These are phyloP conservation scores for Acropora yongei DNA, from an alignment of 64 coral and sea anemone genomes.

Conservation along the genomic window DNA sequence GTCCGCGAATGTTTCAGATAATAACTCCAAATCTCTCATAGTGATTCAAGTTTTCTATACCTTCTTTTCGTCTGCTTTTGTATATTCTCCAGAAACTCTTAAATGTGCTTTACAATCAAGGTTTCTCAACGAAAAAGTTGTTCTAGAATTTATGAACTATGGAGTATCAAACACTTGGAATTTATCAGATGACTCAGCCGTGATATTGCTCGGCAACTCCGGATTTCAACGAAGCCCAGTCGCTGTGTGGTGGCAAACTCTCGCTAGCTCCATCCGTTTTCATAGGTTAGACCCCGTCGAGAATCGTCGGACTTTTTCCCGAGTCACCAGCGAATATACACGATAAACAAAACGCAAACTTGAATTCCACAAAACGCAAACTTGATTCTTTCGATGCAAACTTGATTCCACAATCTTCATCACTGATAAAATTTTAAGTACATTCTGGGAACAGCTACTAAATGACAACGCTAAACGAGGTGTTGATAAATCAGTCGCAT, in stretches of 20 bases:
- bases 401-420: too few species aligned
- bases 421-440: too few species aligned
- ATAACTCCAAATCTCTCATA: neutral
- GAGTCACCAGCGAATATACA: neutral
- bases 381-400: too few species aligned
- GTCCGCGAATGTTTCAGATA: neutral
- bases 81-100: neutral
- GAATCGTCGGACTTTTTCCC: neutral
- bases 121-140: neutral
- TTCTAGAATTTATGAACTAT: constrained; percentile 9
- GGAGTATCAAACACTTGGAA: neutral
- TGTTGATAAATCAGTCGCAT: too few species aligned
- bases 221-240: too few species aligned
- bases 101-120: neutral
- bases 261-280: too few species aligned
- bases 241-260: too few species aligned
- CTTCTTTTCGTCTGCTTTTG: neutral
- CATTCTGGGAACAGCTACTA: too few species aligned
- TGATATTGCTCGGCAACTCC: neutral
- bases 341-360: neutral
- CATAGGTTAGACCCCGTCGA: too few species aligned
- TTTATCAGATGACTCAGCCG: neutral
- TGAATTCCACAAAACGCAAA: too few species aligned
- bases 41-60: too few species aligned
- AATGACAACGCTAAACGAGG: too few species aligned